Conservation (phyloP, 2,797 vertebrate genomes). For the Balearica regulorum region DNA sequence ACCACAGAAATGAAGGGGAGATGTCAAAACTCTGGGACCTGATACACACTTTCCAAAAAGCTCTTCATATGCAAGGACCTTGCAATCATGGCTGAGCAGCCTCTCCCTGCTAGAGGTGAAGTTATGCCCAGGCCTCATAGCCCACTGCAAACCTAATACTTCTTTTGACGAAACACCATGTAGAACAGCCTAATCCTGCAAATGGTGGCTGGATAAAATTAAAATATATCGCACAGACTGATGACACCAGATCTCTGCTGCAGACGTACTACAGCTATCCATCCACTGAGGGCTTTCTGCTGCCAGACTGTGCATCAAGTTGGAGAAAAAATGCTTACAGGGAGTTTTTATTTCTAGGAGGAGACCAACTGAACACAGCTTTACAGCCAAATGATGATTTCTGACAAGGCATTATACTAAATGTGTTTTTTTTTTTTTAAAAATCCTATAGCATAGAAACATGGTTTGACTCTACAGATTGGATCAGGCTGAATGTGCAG, state of each 20-base stretch:
- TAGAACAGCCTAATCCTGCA: not conserved
- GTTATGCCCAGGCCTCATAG: not conserved
- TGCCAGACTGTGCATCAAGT: not conserved
- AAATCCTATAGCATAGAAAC: not conserved
- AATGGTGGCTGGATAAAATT: not conserved
- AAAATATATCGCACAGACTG: not conserved
- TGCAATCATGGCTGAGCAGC: not conserved
- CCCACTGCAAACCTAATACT: not conserved
- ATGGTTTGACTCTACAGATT: not conserved
- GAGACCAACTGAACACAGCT: not conserved
- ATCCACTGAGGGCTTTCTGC: not conserved
- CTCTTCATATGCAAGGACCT: not conserved
- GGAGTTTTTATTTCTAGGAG: not conserved
- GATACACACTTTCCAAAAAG: not conserved
- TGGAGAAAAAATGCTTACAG: not conserved
- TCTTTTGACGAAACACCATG: not conserved
- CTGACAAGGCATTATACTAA: not conserved
- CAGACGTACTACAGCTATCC: not conserved
- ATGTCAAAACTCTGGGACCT: not conserved
- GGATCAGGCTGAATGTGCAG: not conserved
- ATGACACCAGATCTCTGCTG: not conserved
- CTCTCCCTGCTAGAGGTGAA: not conserved
- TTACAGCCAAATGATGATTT: not conserved
- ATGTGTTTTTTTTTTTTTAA: not conserved
- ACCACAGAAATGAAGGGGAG: not conserved